These are phyloP conservation scores for Diarsia brunnea DNA, from an alignment of 2,888 invertebrate species.

Conservation along the genomic window DNA sequence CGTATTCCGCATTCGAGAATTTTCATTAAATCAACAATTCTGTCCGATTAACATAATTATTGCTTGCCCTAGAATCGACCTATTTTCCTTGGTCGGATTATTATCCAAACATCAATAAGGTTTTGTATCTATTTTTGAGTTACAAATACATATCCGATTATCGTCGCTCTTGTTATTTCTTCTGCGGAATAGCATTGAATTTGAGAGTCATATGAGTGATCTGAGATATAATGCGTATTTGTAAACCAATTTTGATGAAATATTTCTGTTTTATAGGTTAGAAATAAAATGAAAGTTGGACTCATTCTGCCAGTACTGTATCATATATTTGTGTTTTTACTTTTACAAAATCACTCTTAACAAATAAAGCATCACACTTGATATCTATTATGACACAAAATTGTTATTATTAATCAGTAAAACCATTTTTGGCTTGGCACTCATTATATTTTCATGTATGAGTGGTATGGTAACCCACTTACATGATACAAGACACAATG, in stretches of 20 bases:
- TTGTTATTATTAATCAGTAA: neutral
- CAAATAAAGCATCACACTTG: too few species aligned
- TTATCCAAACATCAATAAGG: slow-evolving; percentile 81
- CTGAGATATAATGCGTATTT: neutral
- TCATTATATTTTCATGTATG: neutral
- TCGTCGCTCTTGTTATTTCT: slow-evolving; percentile 29
- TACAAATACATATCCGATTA: slow-evolving; percentile 46
- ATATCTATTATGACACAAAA: neutral
- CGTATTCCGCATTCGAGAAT: neutral
- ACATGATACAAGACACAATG: neutral
- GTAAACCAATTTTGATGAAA: neutral
- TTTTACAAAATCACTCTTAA: neutral
- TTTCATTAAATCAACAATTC: neutral
- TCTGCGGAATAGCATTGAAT: slow-evolving; percentile 21
- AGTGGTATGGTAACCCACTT: neutral
- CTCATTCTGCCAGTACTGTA: slow-evolving; percentile 31
- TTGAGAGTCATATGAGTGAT: slow-evolving; percentile 9
- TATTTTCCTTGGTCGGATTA: slow-evolving; percentile 71
- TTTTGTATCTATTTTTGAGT: slow-evolving; percentile 65
- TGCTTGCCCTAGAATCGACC: slow-evolving; percentile 3
- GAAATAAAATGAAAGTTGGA: slow-evolving; percentile 53
- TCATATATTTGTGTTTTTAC: slow-evolving; percentile 11
- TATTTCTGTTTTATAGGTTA: slow-evolving; percentile 51
- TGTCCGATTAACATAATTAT: slow-evolving; percentile 1
- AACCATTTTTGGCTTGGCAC: neutral